Base-by-base conservation (phyloP, 2,888 invertebrate genomes). In the Drosophila nr. medialis region DNA sequence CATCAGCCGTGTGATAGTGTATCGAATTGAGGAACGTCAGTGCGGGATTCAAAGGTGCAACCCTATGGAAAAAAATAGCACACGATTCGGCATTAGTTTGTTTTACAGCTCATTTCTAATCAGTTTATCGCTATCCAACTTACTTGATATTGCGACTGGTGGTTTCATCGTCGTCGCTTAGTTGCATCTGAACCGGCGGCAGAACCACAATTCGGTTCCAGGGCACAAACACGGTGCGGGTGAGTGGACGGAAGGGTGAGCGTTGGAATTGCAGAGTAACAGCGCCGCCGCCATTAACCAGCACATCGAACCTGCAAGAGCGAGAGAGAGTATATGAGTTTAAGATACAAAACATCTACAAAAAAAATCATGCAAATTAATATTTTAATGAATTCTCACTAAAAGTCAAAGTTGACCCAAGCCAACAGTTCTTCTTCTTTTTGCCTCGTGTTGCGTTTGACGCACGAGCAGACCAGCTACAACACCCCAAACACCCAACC, bases 231-330 rank as follows among this genome's bases (percentile, higher is more conserved):
- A 99, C 97, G 4, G 98, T 98, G 91, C 96, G 95, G 75, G 97
- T 96, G 69, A 97, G 94, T 0, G 97, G 96, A 92, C 96, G 95
- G 95, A 98, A 99, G 32, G 99, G 99, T 65, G 97, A 97, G 71
- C 99, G 95, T 92, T 98, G 98, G 94, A 99, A 99, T 93, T 98
- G 98, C 81, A 99, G 94, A 27, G 98, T 98, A 66, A 99, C 98
- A 2, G 99, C 98, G 38, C 99, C 99, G 55, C 99, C 99, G 21
- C 99, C 99, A 93, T 99, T 99, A 73, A 99, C 99, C 91, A 99
- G 94, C 69, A 99, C 97, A 94, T 99, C 99, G 94, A 99, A 99
- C 96, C 99, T 99, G 51, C 11, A 8, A 29, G 21, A 30, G 32
- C 24, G 27, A 11, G 29, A 15, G n/a, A 42, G 42, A 32, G 15